Evolutionary conservation across 2,797 vertebrate species (phyloP).

Genomic region (Lagocephalus sceleratus): DNA sequence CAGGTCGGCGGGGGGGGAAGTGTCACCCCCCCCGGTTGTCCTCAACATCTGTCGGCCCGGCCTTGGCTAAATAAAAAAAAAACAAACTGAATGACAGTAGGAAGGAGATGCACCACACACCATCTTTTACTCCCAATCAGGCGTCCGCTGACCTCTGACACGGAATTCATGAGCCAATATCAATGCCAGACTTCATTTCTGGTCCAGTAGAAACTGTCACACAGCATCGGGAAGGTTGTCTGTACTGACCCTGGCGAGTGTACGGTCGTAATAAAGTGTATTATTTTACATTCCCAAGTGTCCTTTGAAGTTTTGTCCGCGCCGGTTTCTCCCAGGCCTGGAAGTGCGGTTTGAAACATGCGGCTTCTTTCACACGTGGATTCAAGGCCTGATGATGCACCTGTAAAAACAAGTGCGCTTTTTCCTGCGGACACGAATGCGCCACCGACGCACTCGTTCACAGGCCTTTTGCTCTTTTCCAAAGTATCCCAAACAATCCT

Average conservation of each 20-base stretch:
- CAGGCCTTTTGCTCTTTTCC: neutral
- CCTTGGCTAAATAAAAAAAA: no score
- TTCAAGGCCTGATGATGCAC: neutral
- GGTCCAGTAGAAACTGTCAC: conserved; percentile 55
- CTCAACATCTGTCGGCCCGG: neutral
- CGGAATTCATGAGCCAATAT: neutral
- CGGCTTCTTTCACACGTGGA: no score
- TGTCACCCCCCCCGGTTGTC: neutral
- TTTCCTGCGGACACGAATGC: neutral
- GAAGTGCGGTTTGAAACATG: no score
- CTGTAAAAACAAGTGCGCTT: conserved; percentile 7
- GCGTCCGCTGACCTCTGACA: no score
- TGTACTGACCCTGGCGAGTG: conserved; percentile 71
- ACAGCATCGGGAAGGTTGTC: conserved; percentile 62
- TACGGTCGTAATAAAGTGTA: conserved; percentile 79
- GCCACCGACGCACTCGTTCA: no score
- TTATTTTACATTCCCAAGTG: conserved; percentile 66
- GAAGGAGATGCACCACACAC: no score
- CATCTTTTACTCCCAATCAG: no score
- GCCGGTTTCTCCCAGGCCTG: no score
- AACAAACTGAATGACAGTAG: neutral
- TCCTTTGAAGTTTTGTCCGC: conserved; percentile 2
- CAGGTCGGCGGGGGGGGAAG: neutral
- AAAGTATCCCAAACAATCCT: neutral
- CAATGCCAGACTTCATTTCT: conserved; percentile 50